phyloP scores from a whole-genome alignment of 2,113 vertebrate genomes.

The Oryzias celebensis region DNA sequence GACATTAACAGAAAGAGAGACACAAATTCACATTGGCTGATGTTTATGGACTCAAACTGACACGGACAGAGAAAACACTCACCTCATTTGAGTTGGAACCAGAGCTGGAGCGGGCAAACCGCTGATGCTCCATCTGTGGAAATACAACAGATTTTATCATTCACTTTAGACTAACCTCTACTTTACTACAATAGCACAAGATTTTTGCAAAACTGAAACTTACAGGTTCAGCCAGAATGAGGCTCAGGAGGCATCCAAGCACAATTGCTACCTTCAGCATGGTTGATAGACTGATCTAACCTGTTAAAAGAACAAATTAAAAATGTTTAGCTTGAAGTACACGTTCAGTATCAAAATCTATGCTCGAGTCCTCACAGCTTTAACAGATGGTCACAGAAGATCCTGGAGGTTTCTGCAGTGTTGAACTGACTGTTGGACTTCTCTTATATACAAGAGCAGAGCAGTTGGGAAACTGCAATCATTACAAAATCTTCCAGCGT shows the following conservation, averaged over 20 bases:
- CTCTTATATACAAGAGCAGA: neutral
- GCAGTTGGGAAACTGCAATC: neutral
- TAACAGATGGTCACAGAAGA: neutral
- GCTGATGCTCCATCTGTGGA: neutral
- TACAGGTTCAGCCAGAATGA: slow-evolving; percentile 16
- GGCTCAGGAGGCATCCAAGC: slow-evolving; percentile 40
- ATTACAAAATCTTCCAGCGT: neutral
- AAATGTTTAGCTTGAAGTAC: too few relatives aligned
- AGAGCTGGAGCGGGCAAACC: neutral
- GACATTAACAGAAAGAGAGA: neutral
- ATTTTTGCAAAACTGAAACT: too few relatives aligned
- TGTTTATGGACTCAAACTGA: neutral
- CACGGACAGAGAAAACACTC: neutral
- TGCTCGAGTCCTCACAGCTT: neutral
- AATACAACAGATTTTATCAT: neutral
- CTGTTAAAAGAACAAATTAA: neutral
- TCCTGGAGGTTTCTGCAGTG: neutral
- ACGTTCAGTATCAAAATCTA: neutral
- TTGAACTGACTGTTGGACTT: neutral
- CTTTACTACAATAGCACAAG: too few relatives aligned
- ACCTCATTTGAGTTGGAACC: slow-evolving; percentile 5
- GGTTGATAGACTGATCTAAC: neutral
- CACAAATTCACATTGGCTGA: neutral
- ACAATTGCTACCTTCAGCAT: slow-evolving; percentile 49
- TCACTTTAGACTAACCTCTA: too few relatives aligned